Evolutionary conservation across 2,113 vertebrate species (phyloP), one percentile per base, ranked within the genome.

Genomic region (Balaenoptera acutorostrata): DNA sequence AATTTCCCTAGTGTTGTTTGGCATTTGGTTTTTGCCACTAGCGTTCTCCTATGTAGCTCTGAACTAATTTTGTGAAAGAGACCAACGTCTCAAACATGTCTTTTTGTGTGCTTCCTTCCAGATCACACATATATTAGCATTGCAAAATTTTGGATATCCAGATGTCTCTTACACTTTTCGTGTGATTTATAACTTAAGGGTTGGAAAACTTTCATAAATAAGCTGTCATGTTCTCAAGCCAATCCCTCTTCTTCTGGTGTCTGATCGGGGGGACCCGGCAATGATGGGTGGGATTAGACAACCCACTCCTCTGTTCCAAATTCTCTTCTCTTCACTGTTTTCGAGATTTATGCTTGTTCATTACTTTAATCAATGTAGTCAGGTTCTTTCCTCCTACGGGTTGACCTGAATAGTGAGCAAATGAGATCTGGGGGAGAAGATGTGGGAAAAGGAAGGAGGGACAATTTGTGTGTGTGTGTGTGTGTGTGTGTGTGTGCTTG

Each of bases 101-200:
- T 69, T 88, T 94, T 46, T 82, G 77, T 81, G 68, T 36, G 36
- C n/a, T 66, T n/a, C 64, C 81, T 95, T 95, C 66, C 89, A 97
- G 66, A 84, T 6, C 52, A 71, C 85, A 86, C 20, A 64, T 25
- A 59, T 31, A 83, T 94, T 93, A 91, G 81, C 96, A 95, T 25
- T 95, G 97, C 91, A 96, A 97, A 97, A 36, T 57, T 82, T 88
- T 59, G 36, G 23, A 46, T 91, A 95, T 91, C 86, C 93, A 89
- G 89, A 82, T 92, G 84, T 97, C 96, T 95, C 36, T 31, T 31
- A 49, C 18, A 93, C 39, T 86, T 96, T 69, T 59, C 31, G 69
- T 66, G 88, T 95, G 74, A 87, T 92, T 96, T 96, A 55, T 57
- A 95, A 41, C 84, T 95, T 68, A 66, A 86, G 17, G 14, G 57